Evolutionary conservation across 2,113 vertebrate species (phyloP).

Genomic region (Pleuronectes platessa): DNA sequence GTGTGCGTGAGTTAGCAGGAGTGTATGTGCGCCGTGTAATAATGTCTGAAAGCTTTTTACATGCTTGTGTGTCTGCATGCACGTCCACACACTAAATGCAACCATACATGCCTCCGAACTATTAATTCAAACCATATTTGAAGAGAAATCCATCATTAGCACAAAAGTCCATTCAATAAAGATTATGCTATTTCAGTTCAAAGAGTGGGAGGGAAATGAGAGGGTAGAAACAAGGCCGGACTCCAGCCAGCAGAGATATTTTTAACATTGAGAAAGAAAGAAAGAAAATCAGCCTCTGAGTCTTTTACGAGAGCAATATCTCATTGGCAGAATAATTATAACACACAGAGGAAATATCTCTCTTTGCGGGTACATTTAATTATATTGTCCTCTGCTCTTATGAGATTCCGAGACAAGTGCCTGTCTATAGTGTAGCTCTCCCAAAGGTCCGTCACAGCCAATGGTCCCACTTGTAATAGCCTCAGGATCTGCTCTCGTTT

Average conservation of each 20-base stretch:
- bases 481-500: constrained; percentile 70
- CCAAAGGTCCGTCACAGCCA: constrained; percentile 59
- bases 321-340: constrained; percentile 44
- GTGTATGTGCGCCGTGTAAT: constrained; percentile 6
- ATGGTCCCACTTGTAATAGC: constrained; percentile 71
- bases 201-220: constrained; percentile 58
- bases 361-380: constrained; percentile 54
- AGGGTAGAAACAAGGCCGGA: constrained; percentile 65
- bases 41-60: constrained; percentile 50
- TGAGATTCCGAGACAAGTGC: constrained; percentile 45
- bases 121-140: constrained; percentile 69
- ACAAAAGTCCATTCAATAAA: constrained; percentile 63
- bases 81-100: constrained; percentile 60
- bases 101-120: constrained; percentile 53
- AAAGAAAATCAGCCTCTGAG: constrained; percentile 37
- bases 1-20: constrained; percentile 34
- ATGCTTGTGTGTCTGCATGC: constrained; percentile 27
- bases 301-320: constrained; percentile 20
- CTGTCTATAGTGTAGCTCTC: constrained; percentile 51
- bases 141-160: constrained; percentile 64
- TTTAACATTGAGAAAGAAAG: constrained; percentile 54
- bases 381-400: constrained; percentile 28
- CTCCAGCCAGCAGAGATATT: constrained; percentile 61
- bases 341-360: constrained; percentile 36
- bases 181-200: constrained; percentile 69